A percentile compares a stretch with the other conserved stretches of the same genome.
Conservation (phyloP, 2,797 vertebrate species). For the Sebastolobus altivelis region DNA sequence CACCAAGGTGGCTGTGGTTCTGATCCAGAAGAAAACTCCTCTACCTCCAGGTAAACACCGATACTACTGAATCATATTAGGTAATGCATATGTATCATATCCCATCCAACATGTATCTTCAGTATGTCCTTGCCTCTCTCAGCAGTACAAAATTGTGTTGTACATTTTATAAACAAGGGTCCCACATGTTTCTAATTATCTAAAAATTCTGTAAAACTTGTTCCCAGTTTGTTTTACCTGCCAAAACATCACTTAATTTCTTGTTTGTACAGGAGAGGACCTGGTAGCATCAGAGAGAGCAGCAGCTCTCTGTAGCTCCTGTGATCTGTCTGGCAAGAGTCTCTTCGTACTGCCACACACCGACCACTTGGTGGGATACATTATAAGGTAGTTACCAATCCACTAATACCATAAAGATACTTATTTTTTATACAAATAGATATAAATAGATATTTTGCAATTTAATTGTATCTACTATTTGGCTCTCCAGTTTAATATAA, state of each 20-base stretch:
- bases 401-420: neutral
- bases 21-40: slow-evolving; percentile 99
- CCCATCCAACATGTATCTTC: neutral
- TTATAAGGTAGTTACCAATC: slow-evolving; percentile 89
- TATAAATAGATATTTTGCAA: neutral
- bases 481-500: neutral
- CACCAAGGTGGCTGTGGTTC: slow-evolving; percentile 97
- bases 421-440: neutral
- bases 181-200: neutral
- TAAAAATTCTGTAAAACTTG: neutral
- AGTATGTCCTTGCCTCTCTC: neutral
- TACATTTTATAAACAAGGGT: neutral
- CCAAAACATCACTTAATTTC: neutral
- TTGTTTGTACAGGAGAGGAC: slow-evolving; percentile 90
- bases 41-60: slow-evolving; percentile 91
- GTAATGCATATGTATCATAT: neutral
- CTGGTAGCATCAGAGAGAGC: slow-evolving; percentile 96
- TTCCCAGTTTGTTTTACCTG: neutral
- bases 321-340: slow-evolving; percentile 97
- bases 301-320: slow-evolving; percentile 91
- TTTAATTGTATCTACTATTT: neutral
- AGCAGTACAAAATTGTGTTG: neutral
- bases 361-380: slow-evolving; percentile 97
- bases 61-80: neutral
- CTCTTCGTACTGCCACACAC: slow-evolving; percentile 98